These are phyloP conservation scores for Sphyrna mokarran DNA, from an alignment of 2,113 vertebrate genomes.

Conservation along the genomic window DNA sequence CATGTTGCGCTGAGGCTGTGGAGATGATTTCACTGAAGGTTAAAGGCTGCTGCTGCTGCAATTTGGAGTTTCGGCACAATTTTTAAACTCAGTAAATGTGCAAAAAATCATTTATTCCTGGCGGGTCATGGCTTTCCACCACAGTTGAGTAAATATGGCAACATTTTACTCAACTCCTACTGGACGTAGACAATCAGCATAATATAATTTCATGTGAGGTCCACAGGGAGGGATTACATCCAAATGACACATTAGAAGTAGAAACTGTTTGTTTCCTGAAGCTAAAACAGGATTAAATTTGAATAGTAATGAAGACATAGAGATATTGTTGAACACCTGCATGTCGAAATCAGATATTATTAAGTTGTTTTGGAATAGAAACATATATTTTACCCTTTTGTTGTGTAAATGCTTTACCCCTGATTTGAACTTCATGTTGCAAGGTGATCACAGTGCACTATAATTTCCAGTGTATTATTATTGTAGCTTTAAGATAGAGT, in stretches of 20 bases:
- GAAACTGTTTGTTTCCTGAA: too few species aligned
- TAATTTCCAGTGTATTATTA: not conserved
- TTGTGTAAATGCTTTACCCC: not conserved
- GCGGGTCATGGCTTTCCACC: too few species aligned
- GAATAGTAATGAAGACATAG: too few species aligned
- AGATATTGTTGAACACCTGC: not conserved
- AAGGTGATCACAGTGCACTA: not conserved
- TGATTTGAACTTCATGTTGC: not conserved
- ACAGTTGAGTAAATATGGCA: too few species aligned
- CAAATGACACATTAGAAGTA: not conserved
- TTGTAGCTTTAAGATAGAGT: not conserved
- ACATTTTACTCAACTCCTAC: too few species aligned
- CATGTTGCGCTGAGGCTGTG: too few species aligned
- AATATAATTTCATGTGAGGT: not conserved
- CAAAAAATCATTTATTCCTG: too few species aligned
- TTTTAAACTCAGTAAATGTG: too few species aligned
- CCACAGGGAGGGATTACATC: not conserved
- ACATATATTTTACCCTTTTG: not conserved
- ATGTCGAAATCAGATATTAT: not conserved
- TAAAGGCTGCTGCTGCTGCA: too few species aligned
- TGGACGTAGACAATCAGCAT: not conserved
- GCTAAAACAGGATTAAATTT: too few species aligned
- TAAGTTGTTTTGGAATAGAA: not conserved
- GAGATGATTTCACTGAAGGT: too few species aligned
- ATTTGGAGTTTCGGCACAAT: too few species aligned